Percentiles rank a stretch among this genome's conserved stretches.
Conservation (phyloP, 2,797 vertebrate species). For the Pristis pectinata region DNA sequence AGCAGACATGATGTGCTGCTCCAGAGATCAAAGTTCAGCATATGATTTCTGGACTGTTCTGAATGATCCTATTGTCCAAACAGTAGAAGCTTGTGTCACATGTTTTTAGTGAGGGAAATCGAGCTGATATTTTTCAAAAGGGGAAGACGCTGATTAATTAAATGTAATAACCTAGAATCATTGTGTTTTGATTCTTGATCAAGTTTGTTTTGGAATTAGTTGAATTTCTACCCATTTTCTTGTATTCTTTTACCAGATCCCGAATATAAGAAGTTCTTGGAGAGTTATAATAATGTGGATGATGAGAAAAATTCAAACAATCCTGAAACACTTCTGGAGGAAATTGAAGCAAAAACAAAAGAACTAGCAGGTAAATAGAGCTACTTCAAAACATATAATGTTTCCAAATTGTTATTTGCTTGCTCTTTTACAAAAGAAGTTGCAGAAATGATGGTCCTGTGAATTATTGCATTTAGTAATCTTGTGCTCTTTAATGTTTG, state of each 20-base stretch:
- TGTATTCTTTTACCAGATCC: constrained; percentile 63
- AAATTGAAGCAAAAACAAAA: constrained; percentile 94
- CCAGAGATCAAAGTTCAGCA: not conserved
- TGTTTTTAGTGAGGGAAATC: not conserved
- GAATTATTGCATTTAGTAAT: not conserved
- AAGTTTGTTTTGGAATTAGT: not conserved
- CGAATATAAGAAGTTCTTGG: constrained; percentile 93
- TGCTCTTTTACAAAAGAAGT: not conserved
- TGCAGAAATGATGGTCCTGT: not conserved
- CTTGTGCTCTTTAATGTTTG: not conserved
- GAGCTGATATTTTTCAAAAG: not conserved
- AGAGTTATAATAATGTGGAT: constrained; percentile 78
- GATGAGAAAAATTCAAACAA: constrained; percentile 90
- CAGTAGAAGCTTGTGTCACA: not conserved
- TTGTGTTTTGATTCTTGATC: not conserved
- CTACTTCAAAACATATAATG: not conserved
- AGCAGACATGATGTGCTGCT: not conserved
- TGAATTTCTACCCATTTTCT: not conserved
- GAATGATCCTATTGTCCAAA: not conserved
- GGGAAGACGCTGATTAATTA: not conserved
- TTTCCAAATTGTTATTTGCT: not conserved
- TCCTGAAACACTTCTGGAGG: constrained; percentile 89
- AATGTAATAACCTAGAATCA: not conserved
- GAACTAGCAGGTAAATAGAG: constrained; percentile 78
- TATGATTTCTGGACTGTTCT: too few species aligned